These are phyloP conservation scores for Enhydra lutris DNA, from an alignment of 2,113 vertebrate species.

Conservation along the genomic window DNA sequence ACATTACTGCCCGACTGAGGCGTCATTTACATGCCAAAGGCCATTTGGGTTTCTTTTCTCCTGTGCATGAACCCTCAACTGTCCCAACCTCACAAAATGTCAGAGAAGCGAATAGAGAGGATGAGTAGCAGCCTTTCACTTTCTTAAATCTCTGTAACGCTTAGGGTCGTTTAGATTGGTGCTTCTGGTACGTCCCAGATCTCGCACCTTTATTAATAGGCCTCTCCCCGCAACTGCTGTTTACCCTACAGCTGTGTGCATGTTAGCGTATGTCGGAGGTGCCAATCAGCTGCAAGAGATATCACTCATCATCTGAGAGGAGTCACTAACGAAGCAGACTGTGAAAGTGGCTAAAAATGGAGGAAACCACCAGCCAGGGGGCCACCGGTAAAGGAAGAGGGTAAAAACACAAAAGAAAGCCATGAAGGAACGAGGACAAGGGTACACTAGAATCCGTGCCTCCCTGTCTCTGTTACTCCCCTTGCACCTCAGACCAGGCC, in stretches of 20 bases:
- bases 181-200: neutral
- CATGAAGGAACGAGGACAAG: neutral
- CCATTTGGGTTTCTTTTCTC: neutral
- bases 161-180: neutral
- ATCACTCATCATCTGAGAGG: conserved; percentile 5
- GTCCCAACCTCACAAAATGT: conserved; percentile 38
- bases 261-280: neutral
- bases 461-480: neutral
- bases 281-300: conserved; percentile 28
- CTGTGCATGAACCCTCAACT: neutral
- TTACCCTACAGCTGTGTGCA: conserved; percentile 8
- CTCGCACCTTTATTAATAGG: conserved; percentile 42
- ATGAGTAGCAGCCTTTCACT: neutral
- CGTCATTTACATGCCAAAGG: neutral
- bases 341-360: conserved; percentile 26
- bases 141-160: neutral
- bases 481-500: neutral
- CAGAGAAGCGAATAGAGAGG: neutral
- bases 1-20: conserved; percentile 47
- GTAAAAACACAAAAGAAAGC: neutral
- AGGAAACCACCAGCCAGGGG: neutral
- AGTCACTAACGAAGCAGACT: neutral
- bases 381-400: neutral
- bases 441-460: no score
- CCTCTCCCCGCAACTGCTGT: neutral